These are phyloP conservation scores for Eunapius fragilis DNA, from an alignment of 37 sponge, comb jelly and placozoan species.

Conservation along the genomic window DNA sequence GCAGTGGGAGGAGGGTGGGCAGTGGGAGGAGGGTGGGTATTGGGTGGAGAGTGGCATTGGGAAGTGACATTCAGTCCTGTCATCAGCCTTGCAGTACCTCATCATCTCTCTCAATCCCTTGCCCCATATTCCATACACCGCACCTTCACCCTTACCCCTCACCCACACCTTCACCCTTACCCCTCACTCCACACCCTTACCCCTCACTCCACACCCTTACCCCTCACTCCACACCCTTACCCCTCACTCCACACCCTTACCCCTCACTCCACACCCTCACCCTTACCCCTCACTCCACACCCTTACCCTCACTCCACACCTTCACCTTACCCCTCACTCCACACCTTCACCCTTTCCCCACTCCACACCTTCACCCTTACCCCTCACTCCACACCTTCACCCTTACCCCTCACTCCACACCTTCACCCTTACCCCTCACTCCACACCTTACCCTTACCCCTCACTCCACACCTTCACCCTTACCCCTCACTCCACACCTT, in stretches of 20 bases:
- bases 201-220: neutral
- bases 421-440: neutral
- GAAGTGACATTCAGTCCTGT: too few species aligned
- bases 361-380: neutral
- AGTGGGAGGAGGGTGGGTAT: too few species aligned
- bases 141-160: neutral
- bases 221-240: neutral
- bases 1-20: too few species aligned
- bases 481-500: neutral
- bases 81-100: too few species aligned
- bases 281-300: neutral
- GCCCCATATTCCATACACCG: too few species aligned
- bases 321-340: neutral
- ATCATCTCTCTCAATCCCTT: too few species aligned
- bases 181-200: neutral
- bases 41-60: too few species aligned
- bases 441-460: neutral
- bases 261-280: neutral
- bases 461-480: neutral
- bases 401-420: neutral
- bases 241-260: neutral
- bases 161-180: neutral
- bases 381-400: neutral
- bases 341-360: neutral
- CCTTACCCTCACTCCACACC: neutral